A percentile compares a stretch with the other conserved stretches of the same genome.
These are phyloP conservation scores for Nannobrachium achirus DNA, from an alignment of 2,113 vertebrate genomes.

Conservation along the genomic window DNA sequence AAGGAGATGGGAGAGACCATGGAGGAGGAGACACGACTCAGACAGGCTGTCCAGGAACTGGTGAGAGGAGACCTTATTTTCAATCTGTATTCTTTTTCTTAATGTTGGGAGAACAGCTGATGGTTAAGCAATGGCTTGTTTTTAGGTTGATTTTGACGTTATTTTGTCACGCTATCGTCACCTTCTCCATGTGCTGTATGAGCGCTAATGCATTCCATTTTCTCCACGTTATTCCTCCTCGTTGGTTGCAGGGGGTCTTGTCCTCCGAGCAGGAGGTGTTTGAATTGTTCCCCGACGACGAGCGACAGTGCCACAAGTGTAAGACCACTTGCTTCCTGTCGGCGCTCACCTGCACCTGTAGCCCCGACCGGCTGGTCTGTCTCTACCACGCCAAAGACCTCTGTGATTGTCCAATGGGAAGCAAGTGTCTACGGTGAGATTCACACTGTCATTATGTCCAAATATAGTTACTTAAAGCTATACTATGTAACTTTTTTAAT, in stretches of 20 bases:
- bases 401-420: slow-evolving; percentile 89
- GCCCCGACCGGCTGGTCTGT: slow-evolving; percentile 91
- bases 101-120: no score
- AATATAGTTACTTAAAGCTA: no score
- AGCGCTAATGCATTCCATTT: no score
- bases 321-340: slow-evolving; percentile 98
- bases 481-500: no score
- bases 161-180: no score
- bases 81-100: neutral
- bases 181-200: no score
- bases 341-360: slow-evolving; percentile 94
- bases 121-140: neutral
- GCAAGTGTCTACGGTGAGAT: slow-evolving; percentile 92
- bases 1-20: slow-evolving; percentile 93
- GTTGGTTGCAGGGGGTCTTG: slow-evolving; percentile 85
- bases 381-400: slow-evolving; percentile 88
- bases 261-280: slow-evolving; percentile 97
- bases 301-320: slow-evolving; percentile 94
- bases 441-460: neutral
- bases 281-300: slow-evolving; percentile 95
- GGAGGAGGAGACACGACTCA: slow-evolving; percentile 90
- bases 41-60: slow-evolving; percentile 87
- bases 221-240: neutral
- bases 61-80: slow-evolving; percentile 70
- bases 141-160: no score